Base-by-base conservation (phyloP, 1,140 invertebrate genomes). In the Hydropsyche tenuis region DNA sequence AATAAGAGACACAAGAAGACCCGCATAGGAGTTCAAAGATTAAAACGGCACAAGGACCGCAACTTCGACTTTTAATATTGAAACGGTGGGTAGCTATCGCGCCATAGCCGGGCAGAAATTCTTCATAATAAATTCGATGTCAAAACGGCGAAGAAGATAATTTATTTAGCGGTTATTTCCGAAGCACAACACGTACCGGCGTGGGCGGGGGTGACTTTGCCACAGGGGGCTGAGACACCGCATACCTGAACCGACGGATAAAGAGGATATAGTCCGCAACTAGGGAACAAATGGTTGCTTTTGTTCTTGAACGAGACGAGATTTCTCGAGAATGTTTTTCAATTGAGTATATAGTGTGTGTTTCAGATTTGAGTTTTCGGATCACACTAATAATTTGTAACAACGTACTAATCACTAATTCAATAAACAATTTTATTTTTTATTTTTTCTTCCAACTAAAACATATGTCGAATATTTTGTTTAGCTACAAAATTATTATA, bases 121-220 rank as follows among this genome's bases (percentile, higher is more conserved):
- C 27, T 70, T 70, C 68, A 70, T 70, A 70, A 70, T 70, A 70
- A 70, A 70, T 70, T 70, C 45, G 23, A 46, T 70, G 73, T 75
- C 76, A 75, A 77, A 77, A 77, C 69, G 62, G 76, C 76, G 60
- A 46, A 69, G 73, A 69, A 60, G 60, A 77, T 77, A 77, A 77
- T 77, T 77, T 77, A 77, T 77, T 77, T 75, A 75, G 72, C 71
- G 53, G 76, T 74, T 77, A 75, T 75, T 75, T 72, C 66, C 27
- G 66, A 77, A 75, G 73, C 76, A 73, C 68, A 69, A 71, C 76
- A 77, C 76, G 76, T 75, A 62, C 30, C 51, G 25, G 4, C 11
- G 30, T 23, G 30, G 18, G 45, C 37, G 56, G 22, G 63, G 63
- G 11, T 23, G 53, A 18, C 23, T 23, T 25, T 25, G 43, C 48